A percentile compares a stretch with the other conserved stretches of the same genome.
Evolutionary conservation across 23 tunicate species (phyloP).

Genomic region (Styela clava): DNA sequence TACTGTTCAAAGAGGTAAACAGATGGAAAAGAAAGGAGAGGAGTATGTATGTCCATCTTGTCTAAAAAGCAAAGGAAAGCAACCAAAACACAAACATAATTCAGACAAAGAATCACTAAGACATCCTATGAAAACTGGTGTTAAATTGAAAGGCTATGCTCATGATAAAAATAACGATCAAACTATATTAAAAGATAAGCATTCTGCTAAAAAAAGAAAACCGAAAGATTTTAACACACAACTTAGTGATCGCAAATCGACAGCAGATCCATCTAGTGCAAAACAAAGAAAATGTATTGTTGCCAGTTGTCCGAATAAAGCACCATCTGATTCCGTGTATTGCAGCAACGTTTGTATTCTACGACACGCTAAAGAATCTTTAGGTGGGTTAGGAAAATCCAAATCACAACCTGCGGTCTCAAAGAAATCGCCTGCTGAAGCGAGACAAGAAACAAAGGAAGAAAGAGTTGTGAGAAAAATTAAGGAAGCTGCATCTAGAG

Average conservation of each 20-base stretch:
- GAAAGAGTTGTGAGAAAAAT: constrained; percentile 26
- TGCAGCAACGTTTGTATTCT: constrained; percentile 88
- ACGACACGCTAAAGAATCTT: constrained; percentile 80
- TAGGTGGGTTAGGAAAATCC: constrained; percentile 40
- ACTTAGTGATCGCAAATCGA: not conserved
- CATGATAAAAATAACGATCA: constrained; percentile 1
- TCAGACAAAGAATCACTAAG: not conserved
- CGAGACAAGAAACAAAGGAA: constrained; percentile 18
- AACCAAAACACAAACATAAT: not conserved
- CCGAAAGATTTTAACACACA: not conserved
- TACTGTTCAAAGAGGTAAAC: constrained; percentile 59
- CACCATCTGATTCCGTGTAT: constrained; percentile 70
- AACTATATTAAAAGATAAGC: not conserved
- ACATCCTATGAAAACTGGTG: constrained; percentile 9
- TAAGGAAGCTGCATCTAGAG: constrained; percentile 17
- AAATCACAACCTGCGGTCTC: not conserved
- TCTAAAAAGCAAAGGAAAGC: constrained; percentile 1
- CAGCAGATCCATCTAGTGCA: not conserved
- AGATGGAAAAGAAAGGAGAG: constrained; percentile 75
- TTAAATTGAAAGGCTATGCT: constrained; percentile 45
- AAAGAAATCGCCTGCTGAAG: not conserved
- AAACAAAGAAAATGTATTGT: constrained; percentile 67
- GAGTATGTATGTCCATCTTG: constrained; percentile 82
- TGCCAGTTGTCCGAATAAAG: constrained; percentile 48
- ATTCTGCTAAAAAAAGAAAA: not conserved